A percentile compares a stretch with the other conserved stretches of the same genome.
Evolutionary conservation across 2,888 invertebrate species (phyloP).

Genomic region (Halocaridina rubra): DNA sequence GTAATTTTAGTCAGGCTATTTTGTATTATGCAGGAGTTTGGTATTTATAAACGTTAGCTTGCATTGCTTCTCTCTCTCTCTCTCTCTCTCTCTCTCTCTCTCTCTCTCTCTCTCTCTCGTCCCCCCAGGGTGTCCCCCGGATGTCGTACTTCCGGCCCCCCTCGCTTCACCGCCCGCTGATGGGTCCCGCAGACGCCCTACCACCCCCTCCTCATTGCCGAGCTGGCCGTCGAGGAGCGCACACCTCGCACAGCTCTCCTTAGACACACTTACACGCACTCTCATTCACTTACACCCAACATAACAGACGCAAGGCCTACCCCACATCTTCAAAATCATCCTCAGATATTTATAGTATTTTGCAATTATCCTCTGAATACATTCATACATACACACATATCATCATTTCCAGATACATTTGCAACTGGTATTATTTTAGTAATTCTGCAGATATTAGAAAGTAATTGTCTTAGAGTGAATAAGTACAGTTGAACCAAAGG

Average conservation of each 20-base stretch:
- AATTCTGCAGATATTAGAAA: too few species aligned
- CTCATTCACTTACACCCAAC: background rate
- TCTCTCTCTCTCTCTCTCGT: background rate
- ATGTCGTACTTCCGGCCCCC: slow-evolving; percentile 45
- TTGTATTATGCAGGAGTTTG: too few species aligned
- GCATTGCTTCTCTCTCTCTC: background rate
- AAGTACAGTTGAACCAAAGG: too few species aligned
- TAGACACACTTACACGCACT: background rate
- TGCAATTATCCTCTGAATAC: background rate
- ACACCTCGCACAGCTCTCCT: slow-evolving; percentile 25
- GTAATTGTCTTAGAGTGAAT: too few species aligned
- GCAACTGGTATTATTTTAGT: too few species aligned
- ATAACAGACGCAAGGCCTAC: background rate
- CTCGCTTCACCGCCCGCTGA: slow-evolving; percentile 36
- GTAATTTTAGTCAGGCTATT: too few species aligned
- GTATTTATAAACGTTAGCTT: too few species aligned
- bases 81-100: background rate
- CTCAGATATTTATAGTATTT: too few species aligned
- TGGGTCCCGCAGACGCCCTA: slow-evolving; percentile 44
- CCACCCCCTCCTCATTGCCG: slow-evolving; percentile 46
- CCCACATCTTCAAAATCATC: too few species aligned
- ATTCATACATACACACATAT: background rate
- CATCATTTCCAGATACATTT: background rate
- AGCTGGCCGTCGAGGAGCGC: slow-evolving; percentile 42
- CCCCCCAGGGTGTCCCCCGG: slow-evolving; percentile 36